Base-by-base conservation (phyloP, 1,140 invertebrate genomes). In the Drosophila melanica region DNA sequence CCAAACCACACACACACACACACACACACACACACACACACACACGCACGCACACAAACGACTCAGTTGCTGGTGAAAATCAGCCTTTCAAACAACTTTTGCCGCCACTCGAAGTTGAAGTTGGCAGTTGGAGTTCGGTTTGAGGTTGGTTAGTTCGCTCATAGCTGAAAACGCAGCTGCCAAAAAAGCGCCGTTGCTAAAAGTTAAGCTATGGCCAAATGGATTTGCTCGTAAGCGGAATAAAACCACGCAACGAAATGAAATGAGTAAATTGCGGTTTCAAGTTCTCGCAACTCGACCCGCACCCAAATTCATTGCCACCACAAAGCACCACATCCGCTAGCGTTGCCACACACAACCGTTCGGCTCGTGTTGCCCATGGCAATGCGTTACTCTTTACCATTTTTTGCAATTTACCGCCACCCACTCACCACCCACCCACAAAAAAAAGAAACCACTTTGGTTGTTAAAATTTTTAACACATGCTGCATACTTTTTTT, bases 181-280 rank as follows among this genome's bases (percentile, higher is more conserved):
- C 67, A 65, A 63, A 66, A 63, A 75, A 51, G 16, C 27, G 16
- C 27, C 45, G 55, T 72, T 57, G 65, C 47, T 27, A 47, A 85
- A 77, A 86, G 86, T 80, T 86, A 67, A 81, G 71, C 75, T 64
- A 65, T 58, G 68, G 65, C 66, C 72, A 82, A 79, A 84, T 85
- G 80, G 81, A 84, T 84, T 84, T 85, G 77, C 72, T 85, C 81
- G 77, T 80, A 90, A 77, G 77, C 80, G 77, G 80, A 77, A 77
- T 75, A 89, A 90, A 89, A 89, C 82, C 84, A 78, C 85, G 78
- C 72, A 84, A 85, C 77, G 70, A 90, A 89, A 84, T 79, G 84
- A 80, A 89, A 89, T 89, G 84, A 90, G 84, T 89, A 89, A 89
- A 89, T 90, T 89, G 84, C 84, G 84, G 84, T 80, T 70, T 80